phyloP scores from a whole-genome alignment of 2,797 vertebrate genomes.

The Semaprochilodus insignis region DNA sequence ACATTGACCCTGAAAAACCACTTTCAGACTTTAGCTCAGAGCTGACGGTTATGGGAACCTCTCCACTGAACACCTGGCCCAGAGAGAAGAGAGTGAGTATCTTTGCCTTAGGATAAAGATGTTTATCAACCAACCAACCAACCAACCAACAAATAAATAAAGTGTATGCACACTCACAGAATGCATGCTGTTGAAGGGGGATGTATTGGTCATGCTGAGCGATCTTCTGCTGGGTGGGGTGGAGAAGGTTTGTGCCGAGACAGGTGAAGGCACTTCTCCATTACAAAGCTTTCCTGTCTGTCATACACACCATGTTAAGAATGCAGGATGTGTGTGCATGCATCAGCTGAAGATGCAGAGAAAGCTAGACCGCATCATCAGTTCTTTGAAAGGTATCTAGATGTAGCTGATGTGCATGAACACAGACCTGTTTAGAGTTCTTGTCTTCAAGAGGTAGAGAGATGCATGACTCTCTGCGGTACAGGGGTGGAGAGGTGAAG shows the following conservation, averaged over 20 bases:
- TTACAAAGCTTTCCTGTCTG: conserved; percentile 77
- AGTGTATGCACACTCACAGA: conserved; percentile 80
- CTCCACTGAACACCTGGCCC: conserved; percentile 87
- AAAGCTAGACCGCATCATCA: neutral
- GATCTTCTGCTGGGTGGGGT: conserved; percentile 80
- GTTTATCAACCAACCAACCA: neutral
- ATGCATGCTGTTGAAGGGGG: conserved; percentile 86
- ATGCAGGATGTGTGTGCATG: neutral
- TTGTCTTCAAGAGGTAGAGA: conserved; percentile 64
- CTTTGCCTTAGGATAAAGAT: neutral
- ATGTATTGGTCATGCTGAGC: conserved; percentile 73
- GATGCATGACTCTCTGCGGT: conserved; percentile 62
- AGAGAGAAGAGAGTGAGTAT: neutral
- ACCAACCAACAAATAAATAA: neutral
- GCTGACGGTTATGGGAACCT: conserved; percentile 82
- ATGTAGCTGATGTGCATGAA: neutral
- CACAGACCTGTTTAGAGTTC: conserved; percentile 30
- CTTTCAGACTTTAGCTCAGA: conserved; percentile 79
- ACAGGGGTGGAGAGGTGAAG: conserved; percentile 71
- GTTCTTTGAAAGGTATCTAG: neutral
- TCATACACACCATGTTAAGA: conserved; percentile 56
- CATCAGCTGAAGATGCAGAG: neutral
- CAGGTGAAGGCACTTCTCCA: conserved; percentile 64
- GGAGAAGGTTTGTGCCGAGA: conserved; percentile 76
- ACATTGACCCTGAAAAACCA: conserved; percentile 75